These are phyloP conservation scores for Neosilurus mollespiculum DNA, from an alignment of 2,797 vertebrate genomes.

Conservation along the genomic window DNA sequence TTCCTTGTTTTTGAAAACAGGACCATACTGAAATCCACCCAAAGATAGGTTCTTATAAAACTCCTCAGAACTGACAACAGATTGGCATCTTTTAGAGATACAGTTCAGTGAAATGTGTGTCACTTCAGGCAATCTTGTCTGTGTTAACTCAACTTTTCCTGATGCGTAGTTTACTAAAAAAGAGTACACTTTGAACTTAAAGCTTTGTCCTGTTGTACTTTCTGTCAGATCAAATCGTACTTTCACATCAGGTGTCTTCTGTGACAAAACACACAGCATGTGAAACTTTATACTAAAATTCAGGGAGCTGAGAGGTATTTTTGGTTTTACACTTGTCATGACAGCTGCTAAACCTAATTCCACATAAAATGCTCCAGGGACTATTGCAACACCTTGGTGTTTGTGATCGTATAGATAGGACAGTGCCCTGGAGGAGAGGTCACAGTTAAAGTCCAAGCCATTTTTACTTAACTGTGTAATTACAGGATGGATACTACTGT, in stretches of 20 bases:
- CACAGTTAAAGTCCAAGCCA: constrained; percentile 69
- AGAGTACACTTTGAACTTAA: constrained; percentile 70
- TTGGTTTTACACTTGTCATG: constrained; percentile 71
- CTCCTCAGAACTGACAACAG: constrained; percentile 66
- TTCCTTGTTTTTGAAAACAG: constrained; percentile 73
- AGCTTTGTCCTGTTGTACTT: constrained; percentile 5
- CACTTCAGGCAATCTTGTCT: constrained; percentile 66
- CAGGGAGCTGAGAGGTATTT: constrained; percentile 71
- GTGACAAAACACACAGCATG: constrained; percentile 72
- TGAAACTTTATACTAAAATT: constrained; percentile 77
- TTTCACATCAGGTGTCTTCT: constrained; percentile 70
- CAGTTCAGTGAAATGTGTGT: constrained; percentile 67
- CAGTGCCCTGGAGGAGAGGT: constrained; percentile 64
- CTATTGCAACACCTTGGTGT: constrained; percentile 73
- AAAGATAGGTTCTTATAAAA: constrained; percentile 72
- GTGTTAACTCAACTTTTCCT: constrained; percentile 69
- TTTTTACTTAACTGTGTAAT: constrained; percentile 60
- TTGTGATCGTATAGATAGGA: constrained; percentile 80
- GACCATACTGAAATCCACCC: constrained; percentile 81
- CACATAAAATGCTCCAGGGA: constrained; percentile 81
- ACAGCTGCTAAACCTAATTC: constrained; percentile 79
- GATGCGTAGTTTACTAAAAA: constrained; percentile 72
- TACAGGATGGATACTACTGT: constrained; percentile 64
- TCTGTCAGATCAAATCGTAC: constrained; percentile 67
- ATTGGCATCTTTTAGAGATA: constrained; percentile 74